Conservation (phyloP, 2,113 vertebrate genomes). For the Microcebus ravelobensis region DNA sequence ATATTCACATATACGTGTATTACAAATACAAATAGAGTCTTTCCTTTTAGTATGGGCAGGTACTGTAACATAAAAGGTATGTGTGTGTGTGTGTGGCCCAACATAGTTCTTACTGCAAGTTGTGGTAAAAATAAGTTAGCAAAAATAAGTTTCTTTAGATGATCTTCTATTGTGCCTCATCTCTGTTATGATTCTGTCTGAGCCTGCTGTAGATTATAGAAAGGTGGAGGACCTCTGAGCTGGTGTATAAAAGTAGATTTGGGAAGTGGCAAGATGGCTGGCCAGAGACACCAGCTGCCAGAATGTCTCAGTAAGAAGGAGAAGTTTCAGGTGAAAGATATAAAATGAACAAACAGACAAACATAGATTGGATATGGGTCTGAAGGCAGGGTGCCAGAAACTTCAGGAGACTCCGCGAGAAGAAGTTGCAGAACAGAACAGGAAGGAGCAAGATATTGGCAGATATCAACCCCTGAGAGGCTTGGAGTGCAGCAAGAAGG, state of each 20-base stretch:
- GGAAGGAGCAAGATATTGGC: too few relatives aligned
- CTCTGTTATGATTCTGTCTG: background rate
- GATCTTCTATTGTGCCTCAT: background rate
- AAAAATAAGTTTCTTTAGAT: background rate
- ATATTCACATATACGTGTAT: background rate
- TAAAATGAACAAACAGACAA: too few relatives aligned
- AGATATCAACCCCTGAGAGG: too few relatives aligned
- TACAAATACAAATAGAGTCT: background rate
- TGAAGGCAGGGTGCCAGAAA: too few relatives aligned
- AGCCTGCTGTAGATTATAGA: background rate
- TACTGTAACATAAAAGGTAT: background rate
- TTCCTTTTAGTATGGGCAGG: background rate
- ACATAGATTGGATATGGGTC: too few relatives aligned
- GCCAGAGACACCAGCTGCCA: too few relatives aligned
- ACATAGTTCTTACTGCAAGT: background rate
- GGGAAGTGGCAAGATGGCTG: too few relatives aligned
- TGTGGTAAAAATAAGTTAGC: background rate
- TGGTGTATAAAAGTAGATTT: background rate
- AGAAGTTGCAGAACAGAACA: too few relatives aligned
- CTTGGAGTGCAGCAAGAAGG: too few relatives aligned
- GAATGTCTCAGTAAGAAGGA: too few relatives aligned
- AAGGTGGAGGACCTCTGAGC: background rate
- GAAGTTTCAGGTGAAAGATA: too few relatives aligned
- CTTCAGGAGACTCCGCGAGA: too few relatives aligned
- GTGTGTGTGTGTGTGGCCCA: background rate